Conservation (phyloP, 2,797 vertebrate species). For the Pyrocephalus nanus region DNA sequence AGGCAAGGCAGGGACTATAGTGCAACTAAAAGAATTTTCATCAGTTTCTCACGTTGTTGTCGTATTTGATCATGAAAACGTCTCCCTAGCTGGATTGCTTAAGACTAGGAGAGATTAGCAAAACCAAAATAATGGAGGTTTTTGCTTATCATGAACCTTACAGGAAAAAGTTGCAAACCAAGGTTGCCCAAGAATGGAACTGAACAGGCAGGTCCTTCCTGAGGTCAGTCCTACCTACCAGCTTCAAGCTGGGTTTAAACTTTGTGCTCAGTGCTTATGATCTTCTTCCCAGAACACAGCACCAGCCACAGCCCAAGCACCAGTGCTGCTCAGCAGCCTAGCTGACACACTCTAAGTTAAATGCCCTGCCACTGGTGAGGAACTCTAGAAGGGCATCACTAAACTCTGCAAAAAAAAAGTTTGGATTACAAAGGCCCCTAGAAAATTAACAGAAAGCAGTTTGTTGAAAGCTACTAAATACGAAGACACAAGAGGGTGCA, state of each 20-base stretch:
- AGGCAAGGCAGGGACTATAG: not conserved
- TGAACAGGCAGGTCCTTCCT: not conserved
- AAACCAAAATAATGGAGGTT: not conserved
- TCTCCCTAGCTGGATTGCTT: not conserved
- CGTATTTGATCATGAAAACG: not conserved
- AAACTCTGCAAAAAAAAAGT: not conserved
- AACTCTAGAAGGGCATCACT: not conserved
- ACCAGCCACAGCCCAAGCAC: not conserved
- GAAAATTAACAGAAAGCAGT: not conserved
- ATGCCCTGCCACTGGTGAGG: not conserved
- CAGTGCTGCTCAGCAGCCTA: not conserved
- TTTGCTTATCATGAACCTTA: not conserved
- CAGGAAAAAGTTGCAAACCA: not conserved
- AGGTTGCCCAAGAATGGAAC: rapidly evolving
- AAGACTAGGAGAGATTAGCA: not conserved
- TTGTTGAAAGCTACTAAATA: not conserved
- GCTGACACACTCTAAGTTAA: not conserved
- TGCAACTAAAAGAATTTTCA: not conserved
- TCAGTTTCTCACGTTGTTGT: not conserved
- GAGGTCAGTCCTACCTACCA: not conserved
- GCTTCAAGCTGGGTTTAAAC: not conserved
- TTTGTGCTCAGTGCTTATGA: not conserved
- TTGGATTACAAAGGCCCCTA: not conserved
- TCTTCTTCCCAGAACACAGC: rapidly evolving
- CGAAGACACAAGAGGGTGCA: not conserved